phyloP scores from a whole-genome alignment of 2,888 invertebrate species.

The Synergus japonicus region DNA sequence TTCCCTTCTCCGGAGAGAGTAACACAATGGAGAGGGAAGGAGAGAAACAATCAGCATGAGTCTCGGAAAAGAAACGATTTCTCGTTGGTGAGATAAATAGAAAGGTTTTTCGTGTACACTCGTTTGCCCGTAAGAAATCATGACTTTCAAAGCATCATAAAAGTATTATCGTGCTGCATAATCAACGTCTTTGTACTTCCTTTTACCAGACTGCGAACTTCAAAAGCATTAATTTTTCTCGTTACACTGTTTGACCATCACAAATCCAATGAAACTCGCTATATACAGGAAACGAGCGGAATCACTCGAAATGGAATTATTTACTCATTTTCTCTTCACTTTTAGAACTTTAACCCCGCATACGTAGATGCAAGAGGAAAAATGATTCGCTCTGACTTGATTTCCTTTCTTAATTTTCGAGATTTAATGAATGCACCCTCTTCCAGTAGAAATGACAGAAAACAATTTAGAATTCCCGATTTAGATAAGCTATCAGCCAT shows the following conservation, averaged over 20 bases:
- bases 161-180: conserved; percentile 36
- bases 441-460: background rate
- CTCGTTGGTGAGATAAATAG: conserved; percentile 40
- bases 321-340: background rate
- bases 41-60: conserved; percentile 41
- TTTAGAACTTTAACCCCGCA: too few species aligned
- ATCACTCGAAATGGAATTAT: background rate
- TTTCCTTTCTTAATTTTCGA: background rate
- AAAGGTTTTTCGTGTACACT: conserved; percentile 40
- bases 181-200: conserved; percentile 15
- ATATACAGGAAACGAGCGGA: background rate
- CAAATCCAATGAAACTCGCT: background rate
- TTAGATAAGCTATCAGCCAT: conserved; percentile 36
- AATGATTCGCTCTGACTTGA: too few species aligned
- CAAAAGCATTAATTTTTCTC: conserved; percentile 14
- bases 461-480: conserved; percentile 22
- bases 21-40: conserved; percentile 27
- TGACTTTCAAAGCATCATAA: conserved; percentile 35
- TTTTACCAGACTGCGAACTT: conserved; percentile 18
- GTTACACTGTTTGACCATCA: background rate
- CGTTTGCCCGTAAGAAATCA: conserved; percentile 32
- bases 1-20: conserved; percentile 40
- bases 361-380: too few species aligned
- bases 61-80: conserved; percentile 36
- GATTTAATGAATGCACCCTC: background rate